Percentiles rank a stretch among this genome's conserved stretches.
Conservation (phyloP, 2,888 invertebrate genomes). For the Drosophila fungiperda region DNA sequence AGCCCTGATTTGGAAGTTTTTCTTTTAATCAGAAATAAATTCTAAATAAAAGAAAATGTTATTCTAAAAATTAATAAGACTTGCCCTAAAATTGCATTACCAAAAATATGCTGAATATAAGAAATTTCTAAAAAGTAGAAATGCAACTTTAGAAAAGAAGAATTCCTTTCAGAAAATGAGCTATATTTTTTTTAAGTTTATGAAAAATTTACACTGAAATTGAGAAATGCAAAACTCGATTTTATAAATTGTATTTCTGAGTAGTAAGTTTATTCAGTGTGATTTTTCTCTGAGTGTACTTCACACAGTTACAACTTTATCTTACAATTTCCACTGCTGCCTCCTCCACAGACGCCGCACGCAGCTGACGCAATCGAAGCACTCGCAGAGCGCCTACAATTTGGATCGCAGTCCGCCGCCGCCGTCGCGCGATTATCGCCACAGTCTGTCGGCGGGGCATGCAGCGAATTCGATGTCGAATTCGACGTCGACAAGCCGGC, state of each 20-base stretch:
- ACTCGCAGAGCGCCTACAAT: conserved; percentile 84
- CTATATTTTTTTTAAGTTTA: too few relatives aligned
- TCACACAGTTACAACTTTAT: background rate
- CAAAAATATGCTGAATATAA: too few relatives aligned
- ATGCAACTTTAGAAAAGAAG: too few relatives aligned
- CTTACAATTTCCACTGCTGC: background rate
- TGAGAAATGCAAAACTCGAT: too few relatives aligned
- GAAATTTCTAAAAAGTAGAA: too few relatives aligned
- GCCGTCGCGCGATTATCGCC: conserved; percentile 74
- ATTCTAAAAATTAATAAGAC: too few relatives aligned
- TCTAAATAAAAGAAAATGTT: too few relatives aligned
- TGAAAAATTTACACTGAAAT: too few relatives aligned
- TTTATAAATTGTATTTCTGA: too few relatives aligned
- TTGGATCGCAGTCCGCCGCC: conserved; percentile 82
- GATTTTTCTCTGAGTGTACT: background rate
- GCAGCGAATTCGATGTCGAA: background rate
- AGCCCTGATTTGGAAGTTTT: background rate
- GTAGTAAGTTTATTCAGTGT: background rate
- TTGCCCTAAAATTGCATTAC: too few relatives aligned
- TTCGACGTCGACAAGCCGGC: conserved; percentile 44
- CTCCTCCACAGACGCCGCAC: conserved; percentile 71
- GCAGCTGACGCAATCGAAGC: conserved; percentile 77
- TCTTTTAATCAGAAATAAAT: too few relatives aligned
- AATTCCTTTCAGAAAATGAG: too few relatives aligned
- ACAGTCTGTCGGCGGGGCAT: conserved; percentile 61